These are phyloP conservation scores for Nomada ferruginata DNA, from an alignment of 2,888 invertebrate species.

Conservation along the genomic window DNA sequence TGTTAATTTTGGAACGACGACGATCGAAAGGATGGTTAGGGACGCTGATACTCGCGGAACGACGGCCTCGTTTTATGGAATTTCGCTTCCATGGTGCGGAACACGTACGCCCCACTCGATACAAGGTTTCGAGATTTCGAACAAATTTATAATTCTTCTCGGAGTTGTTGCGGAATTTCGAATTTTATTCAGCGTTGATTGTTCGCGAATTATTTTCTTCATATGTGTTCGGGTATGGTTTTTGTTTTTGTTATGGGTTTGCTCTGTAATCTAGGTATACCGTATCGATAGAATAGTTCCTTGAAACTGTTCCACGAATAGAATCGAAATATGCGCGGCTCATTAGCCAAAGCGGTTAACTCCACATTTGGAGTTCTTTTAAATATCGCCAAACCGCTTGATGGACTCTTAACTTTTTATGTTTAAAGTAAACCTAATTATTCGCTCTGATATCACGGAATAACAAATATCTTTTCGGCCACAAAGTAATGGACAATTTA, in stretches of 20 bases:
- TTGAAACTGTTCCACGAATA: too few species aligned
- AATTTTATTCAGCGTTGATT: background rate
- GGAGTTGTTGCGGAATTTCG: background rate
- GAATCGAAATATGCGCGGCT: too few species aligned
- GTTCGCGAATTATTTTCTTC: background rate
- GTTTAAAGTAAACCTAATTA: too few species aligned
- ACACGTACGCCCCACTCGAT: background rate
- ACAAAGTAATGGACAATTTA: too few species aligned
- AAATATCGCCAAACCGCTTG: background rate
- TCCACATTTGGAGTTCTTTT: too few species aligned
- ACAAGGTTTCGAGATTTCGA: background rate
- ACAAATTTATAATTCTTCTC: background rate
- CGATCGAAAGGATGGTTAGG: background rate
- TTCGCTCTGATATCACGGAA: background rate
- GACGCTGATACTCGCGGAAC: background rate
- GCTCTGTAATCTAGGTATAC: too few species aligned
- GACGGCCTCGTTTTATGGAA: background rate
- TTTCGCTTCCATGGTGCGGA: too few species aligned
- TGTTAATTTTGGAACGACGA: background rate
- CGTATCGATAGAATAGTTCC: too few species aligned
- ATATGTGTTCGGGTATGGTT: background rate
- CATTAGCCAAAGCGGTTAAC: too few species aligned
- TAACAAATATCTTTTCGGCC: background rate
- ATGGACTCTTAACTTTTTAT: background rate
- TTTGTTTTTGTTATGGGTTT: too few species aligned